Conservation (phyloP, 2,113 vertebrate species). For the Oncorhynchus keta region DNA sequence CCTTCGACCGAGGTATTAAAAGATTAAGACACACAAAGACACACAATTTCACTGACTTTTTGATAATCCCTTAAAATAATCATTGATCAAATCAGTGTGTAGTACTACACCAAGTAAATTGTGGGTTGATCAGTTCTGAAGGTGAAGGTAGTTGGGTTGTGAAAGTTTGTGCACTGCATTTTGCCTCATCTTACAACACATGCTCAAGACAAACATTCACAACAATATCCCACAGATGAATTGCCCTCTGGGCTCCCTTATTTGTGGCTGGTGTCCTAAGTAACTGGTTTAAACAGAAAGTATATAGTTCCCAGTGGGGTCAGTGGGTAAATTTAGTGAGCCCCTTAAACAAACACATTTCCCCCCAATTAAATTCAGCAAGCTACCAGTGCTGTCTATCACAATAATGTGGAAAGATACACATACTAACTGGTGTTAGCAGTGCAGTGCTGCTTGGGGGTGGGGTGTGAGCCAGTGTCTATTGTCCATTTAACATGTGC, state of each 20-base stretch:
- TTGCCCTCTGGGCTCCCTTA: conserved; percentile 20
- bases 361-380: conserved; percentile 51
- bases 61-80: conserved; percentile 73
- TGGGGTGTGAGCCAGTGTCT: conserved; percentile 15
- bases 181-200: conserved; percentile 19
- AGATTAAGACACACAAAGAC: conserved; percentile 80
- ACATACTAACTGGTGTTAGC: conserved; percentile 59
- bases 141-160: conserved; percentile 34
- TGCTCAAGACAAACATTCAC: conserved; percentile 29
- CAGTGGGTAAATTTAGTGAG: conserved; percentile 24
- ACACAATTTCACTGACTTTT: conserved; percentile 76
- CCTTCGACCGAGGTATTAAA: conserved; percentile 77
- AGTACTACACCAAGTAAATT: conserved; percentile 6
- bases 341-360: conserved; percentile 44
- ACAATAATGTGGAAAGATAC: conserved; percentile 67
- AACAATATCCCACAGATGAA: conserved; percentile 27
- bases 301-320: conserved; percentile 7
- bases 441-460: conserved; percentile 40
- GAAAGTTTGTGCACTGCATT: conserved; percentile 23
- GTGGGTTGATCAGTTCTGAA: background rate
- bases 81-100: conserved; percentile 68
- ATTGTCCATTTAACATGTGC: conserved; percentile 51
- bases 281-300: conserved; percentile 23
- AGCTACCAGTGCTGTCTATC: conserved; percentile 53
- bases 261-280: conserved; percentile 22